Evolutionary conservation across 2,797 vertebrate species (phyloP), one percentile per base, ranked within the genome.

Genomic region (Halcyon smyrnensis): DNA sequence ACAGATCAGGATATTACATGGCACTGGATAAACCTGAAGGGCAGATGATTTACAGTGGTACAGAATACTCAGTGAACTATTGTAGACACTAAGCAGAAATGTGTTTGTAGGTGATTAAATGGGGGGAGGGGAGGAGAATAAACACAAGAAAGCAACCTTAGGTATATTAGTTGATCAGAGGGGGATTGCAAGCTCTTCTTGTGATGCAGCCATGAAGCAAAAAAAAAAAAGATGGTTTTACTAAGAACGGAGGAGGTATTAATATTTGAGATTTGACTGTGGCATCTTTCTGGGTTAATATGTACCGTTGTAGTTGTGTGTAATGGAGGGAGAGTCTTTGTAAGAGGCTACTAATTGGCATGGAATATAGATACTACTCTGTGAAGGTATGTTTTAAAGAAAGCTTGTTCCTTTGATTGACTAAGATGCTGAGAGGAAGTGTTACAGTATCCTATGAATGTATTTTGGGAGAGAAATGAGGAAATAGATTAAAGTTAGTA

Each of bases 161-260:
- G 5, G 4, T 85, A 0, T 27, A 39, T 1, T 1, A 17, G 8
- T 67, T 68, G 11, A 57, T 19, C 25, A 17, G 21, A 45, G 9
- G 4, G 14, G 87, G 65, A 23, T 34, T 63, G 34, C 5, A 73
- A 6, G 23, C 27, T 79, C 11, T 24, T 67, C 28, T 20, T 89
- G 24, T 57, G 37, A 48, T 50, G n/a, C 23, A 53, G 24, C 25
- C 8, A 15, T 79, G 23, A 19, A 54, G 63, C 2, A 18, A 34
- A 15, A 65, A 46, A 65, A 43, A 43, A 28, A 27, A 27, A 53
- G 2, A 12, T 23, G 17, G 5, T 37, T 84, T 89, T 76, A 20
- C 8, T 45, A 20, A 62, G n/a, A 43, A 39, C 64, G 20, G 63
- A 65, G 21, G 10, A 63, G 8, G 0, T 64, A 59, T 14, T 57